Evolutionary conservation across 2,888 invertebrate genomes (phyloP), one percentile per base, ranked within the genome.

Genomic region (Euproctis similis): DNA sequence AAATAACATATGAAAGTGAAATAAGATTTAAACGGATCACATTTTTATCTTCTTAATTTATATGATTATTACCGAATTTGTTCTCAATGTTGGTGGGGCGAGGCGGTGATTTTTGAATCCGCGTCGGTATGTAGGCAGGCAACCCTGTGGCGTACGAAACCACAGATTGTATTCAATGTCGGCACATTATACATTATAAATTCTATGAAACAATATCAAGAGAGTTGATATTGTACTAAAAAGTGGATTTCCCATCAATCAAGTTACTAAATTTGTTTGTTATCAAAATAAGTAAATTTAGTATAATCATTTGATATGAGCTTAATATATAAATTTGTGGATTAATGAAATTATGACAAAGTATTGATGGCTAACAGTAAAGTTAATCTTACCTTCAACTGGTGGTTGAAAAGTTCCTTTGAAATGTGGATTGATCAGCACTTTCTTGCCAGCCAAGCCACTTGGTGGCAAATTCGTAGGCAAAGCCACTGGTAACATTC

Each of bases 391-490:
- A 88, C 85, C 87, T 50, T 87, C 87, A 40, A 70, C 68, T 0
- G 80, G 84, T 0, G 87, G 78, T 41, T 87, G 87, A 36, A 87
- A 87, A 26, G 75, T 85, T 8, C 87, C 90, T 63, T 87, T 87
- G 50, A 88, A 90, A 57, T 89, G 89, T 4, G 88, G 93, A 75
- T 88, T 91, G 55, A 89, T 91, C 52, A 87, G 82, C 60, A 86
- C 91, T 60, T 88, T 91, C 70, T 86, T 88, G n/a, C 81, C 82
- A 0, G 72, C 61, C 13, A 80, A 25, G 0, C 86, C 86, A 0
- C 65, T 67, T 0, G 76, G 70, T 0, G 76, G 70, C 23, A 69
- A 36, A 16, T 59, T 59, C 0, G 69, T 59, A 0, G 81, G 75
- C 3, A 76, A 29, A 8, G 70, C 58, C 2, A 80, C 66, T 1